A percentile compares a stretch with the other conserved stretches of the same genome.
Evolutionary conservation across 2,888 invertebrate genomes (phyloP).

Genomic region (Podabrus alpinus): DNA sequence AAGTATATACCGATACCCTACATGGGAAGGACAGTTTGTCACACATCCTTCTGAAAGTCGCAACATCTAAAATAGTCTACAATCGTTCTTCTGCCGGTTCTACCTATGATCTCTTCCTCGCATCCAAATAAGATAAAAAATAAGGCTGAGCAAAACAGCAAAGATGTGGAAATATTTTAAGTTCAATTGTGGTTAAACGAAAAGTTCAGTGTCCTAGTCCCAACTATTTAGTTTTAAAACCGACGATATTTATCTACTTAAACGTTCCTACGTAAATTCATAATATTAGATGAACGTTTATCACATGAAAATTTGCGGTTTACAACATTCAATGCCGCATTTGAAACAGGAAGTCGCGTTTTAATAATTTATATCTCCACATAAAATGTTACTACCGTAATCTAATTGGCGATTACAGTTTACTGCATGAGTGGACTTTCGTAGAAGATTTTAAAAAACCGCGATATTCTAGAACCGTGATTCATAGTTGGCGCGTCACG

Average conservation of each 20-base stretch:
- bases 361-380: neutral
- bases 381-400: neutral
- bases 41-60: no score
- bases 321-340: neutral
- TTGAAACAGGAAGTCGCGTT: neutral
- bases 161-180: neutral
- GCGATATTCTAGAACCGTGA: slow-evolving; percentile 27
- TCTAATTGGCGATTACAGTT: neutral
- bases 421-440: neutral
- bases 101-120: no score
- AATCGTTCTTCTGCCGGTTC: neutral
- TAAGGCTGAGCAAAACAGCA: neutral
- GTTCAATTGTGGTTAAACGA: neutral
- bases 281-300: neutral
- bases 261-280: neutral
- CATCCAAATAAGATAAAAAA: neutral
- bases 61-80: neutral
- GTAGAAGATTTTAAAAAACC: slow-evolving; percentile 10
- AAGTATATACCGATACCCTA: no score
- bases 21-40: no score
- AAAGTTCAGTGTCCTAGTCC: neutral
- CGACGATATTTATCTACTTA: neutral
- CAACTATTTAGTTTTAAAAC: neutral
- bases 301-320: neutral
- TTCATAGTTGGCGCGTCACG: slow-evolving; percentile 39